Evolutionary conservation across 2,888 invertebrate species (phyloP).

Genomic region (Onchidella celtica): DNA sequence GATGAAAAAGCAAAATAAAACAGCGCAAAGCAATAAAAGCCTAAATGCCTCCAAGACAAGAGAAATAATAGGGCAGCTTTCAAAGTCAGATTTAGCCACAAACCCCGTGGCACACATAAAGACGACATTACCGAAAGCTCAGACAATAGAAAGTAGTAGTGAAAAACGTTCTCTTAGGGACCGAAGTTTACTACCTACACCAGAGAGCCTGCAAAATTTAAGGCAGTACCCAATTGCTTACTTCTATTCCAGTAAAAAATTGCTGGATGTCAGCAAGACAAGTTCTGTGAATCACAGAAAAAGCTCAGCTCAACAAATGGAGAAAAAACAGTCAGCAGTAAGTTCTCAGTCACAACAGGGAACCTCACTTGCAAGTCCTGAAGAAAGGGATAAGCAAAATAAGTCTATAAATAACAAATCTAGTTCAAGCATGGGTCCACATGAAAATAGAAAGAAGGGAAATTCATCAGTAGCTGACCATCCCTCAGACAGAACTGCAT

Average conservation of each 20-base stretch:
- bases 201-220: slow-evolving; percentile 9
- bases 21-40: background rate
- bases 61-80: background rate
- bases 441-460: no score
- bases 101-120: no score
- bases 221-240: slow-evolving; percentile 23
- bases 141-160: no score
- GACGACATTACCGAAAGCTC: no score
- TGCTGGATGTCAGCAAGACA: background rate
- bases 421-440: background rate
- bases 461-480: background rate
- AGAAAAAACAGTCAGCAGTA: no score
- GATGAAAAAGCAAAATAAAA: background rate
- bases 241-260: background rate
- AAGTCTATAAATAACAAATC: background rate
- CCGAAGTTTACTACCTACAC: slow-evolving; percentile 24
- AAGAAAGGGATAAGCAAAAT: background rate
- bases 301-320: background rate
- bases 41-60: background rate
- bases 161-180: slow-evolving; percentile 17
- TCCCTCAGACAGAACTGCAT: no score
- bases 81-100: background rate
- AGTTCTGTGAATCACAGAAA: background rate
- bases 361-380: background rate
- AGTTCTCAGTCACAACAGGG: no score